Percentiles rank a stretch among this genome's conserved stretches.
phyloP scores from a whole-genome alignment of 1,140 invertebrate species.

The Ips typographus region DNA sequence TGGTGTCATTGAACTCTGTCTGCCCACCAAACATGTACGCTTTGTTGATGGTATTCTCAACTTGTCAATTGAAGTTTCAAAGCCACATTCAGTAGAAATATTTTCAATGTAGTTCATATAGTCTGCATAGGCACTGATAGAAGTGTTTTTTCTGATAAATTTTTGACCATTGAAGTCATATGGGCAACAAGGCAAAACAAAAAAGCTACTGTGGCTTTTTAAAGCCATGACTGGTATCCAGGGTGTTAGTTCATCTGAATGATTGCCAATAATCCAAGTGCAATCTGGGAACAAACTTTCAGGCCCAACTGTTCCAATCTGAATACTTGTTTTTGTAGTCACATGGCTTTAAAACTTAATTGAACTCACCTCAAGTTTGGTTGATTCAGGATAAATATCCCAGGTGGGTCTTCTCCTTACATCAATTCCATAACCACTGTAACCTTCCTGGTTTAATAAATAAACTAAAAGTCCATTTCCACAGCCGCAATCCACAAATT shows the following conservation, averaged over 20 bases:
- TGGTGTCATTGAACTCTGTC: constrained; percentile 50
- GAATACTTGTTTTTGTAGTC: constrained; percentile 29
- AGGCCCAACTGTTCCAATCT: constrained; percentile 55
- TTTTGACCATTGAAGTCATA: constrained; percentile 89
- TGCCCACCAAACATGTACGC: constrained; percentile 79
- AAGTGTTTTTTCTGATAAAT: constrained; percentile 68
- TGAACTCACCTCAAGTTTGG: constrained; percentile 51
- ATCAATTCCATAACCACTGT: constrained; percentile 87
- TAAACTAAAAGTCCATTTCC: constrained; percentile 95
- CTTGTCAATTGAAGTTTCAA: constrained; percentile 74
- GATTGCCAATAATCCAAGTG: constrained; percentile 98
- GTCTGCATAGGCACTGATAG: constrained; percentile 75
- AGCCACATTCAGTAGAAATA: constrained; percentile 75
- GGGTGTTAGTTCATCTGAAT: constrained; percentile 96
- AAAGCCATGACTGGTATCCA: constrained; percentile 95
- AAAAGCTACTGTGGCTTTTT: constrained; percentile 73
- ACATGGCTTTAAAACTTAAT: background rate
- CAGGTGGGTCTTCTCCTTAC: constrained; percentile 87
- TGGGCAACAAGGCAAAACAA: constrained; percentile 92
- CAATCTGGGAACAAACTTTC: constrained; percentile 69
- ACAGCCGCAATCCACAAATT: constrained; percentile 93
- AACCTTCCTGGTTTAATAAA: constrained; percentile 82
- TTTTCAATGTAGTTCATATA: constrained; percentile 79
- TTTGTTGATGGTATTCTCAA: constrained; percentile 96
- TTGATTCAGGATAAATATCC: constrained; percentile 69